Conservation (phyloP, 2,113 vertebrate species). For the Notechis scutatus region DNA sequence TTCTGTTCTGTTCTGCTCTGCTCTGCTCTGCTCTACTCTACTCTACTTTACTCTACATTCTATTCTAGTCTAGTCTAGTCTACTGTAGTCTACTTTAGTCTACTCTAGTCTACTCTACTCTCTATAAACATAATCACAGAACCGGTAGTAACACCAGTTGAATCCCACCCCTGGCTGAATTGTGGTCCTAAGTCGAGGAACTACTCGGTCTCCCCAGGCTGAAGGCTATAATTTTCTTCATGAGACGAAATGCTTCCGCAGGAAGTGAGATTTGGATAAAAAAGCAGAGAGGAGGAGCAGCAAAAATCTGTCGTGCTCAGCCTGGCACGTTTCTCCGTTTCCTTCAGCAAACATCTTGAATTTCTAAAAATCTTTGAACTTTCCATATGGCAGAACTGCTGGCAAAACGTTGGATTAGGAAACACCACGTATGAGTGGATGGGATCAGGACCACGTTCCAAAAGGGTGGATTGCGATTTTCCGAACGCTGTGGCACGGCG, state of each 20-base stretch:
- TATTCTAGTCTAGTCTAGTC: too few relatives aligned
- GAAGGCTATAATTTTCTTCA: background rate
- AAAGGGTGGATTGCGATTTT: background rate
- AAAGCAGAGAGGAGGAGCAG: background rate
- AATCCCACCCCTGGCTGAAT: too few relatives aligned
- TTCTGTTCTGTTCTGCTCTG: too few relatives aligned
- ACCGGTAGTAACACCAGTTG: too few relatives aligned
- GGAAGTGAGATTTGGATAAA: background rate
- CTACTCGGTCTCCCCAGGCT: too few relatives aligned
- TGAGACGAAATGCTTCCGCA: background rate
- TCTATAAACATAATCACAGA: too few relatives aligned
- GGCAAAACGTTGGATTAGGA: background rate
- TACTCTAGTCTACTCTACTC: too few relatives aligned
- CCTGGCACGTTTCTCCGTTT: background rate
- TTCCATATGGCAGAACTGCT: background rate
- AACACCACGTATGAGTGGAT: background rate
- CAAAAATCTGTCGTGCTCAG: background rate
- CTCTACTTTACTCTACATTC: too few relatives aligned
- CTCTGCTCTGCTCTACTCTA: too few relatives aligned
- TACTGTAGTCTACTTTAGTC: rapidly evolving
- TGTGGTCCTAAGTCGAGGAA: too few relatives aligned
- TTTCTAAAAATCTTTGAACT: background rate
- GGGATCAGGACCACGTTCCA: background rate
- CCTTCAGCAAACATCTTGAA: background rate
- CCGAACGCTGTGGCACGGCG: rapidly evolving